These are phyloP conservation scores for Elymnias hypermnestra DNA, from an alignment of 1,140 invertebrate genomes.

Conservation along the genomic window DNA sequence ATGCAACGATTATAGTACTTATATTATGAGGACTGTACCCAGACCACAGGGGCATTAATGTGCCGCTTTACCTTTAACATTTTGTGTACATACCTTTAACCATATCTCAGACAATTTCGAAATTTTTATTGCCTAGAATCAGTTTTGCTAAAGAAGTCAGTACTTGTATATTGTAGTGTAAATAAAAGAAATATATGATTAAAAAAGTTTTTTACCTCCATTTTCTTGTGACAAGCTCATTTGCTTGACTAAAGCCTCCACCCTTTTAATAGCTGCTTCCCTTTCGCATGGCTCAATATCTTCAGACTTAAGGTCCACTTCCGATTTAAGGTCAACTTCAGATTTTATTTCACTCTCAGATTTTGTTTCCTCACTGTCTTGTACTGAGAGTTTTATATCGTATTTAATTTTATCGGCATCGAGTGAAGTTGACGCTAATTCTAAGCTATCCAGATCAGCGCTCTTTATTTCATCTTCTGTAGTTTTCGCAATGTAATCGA, in stretches of 20 bases:
- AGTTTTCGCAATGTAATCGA: slow-evolving; percentile 95
- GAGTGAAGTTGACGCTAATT: slow-evolving; percentile 51
- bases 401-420: slow-evolving; percentile 60
- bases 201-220: slow-evolving; percentile 53
- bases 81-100: too few relatives aligned
- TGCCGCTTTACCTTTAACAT: too few relatives aligned
- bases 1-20: too few relatives aligned
- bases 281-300: slow-evolving; percentile 37
- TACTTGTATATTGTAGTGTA: too few relatives aligned
- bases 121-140: too few relatives aligned
- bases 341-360: slow-evolving; percentile 26
- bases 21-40: too few relatives aligned
- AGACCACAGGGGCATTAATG: too few relatives aligned
- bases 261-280: slow-evolving; percentile 70
- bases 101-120: too few relatives aligned
- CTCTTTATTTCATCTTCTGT: slow-evolving; percentile 64
- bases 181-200: background rate
- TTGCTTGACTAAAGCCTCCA: slow-evolving; percentile 86
- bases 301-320: slow-evolving; percentile 34
- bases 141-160: too few relatives aligned
- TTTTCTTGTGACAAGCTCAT: slow-evolving; percentile 86
- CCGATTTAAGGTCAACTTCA: too few relatives aligned
- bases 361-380: slow-evolving; percentile 41
- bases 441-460: slow-evolving; percentile 52
- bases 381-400: slow-evolving; percentile 25